phyloP scores from a whole-genome alignment of 2,113 vertebrate species.

The Bolborhynchus lineola region DNA sequence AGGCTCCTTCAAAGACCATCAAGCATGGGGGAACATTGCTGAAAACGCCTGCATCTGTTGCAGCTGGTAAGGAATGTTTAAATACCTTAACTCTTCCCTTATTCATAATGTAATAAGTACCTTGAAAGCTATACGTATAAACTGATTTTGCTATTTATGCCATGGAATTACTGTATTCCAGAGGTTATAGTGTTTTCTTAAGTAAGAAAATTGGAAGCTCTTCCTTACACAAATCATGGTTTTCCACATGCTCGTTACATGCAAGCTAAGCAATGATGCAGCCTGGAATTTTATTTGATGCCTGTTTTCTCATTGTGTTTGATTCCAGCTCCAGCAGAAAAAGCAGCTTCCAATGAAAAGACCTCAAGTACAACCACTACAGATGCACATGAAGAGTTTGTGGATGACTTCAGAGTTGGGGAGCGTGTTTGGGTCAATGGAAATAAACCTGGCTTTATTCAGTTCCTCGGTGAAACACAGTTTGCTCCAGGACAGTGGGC shows the following conservation, averaged over 20 bases:
- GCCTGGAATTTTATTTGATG: neutral
- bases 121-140: neutral
- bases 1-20: constrained; percentile 90
- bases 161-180: neutral
- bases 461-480: constrained; percentile 95
- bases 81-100: neutral
- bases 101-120: neutral
- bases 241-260: neutral
- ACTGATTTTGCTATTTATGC: neutral
- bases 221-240: neutral
- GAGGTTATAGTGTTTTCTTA: neutral
- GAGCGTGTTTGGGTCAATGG: constrained; percentile 99
- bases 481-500: constrained; percentile 98
- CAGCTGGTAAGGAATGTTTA: constrained; percentile 70
- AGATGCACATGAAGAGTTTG: constrained; percentile 77
- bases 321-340: constrained; percentile 74
- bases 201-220: neutral
- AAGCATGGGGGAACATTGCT: constrained; percentile 75
- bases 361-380: constrained; percentile 49
- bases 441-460: constrained; percentile 91
- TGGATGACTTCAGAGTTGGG: constrained; percentile 87
- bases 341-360: constrained; percentile 72
- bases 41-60: constrained; percentile 75
- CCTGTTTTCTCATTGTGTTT: neutral
- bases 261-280: neutral